Evolutionary conservation across 2,113 vertebrate species (phyloP).

Genomic region (Axis porcinus): DNA sequence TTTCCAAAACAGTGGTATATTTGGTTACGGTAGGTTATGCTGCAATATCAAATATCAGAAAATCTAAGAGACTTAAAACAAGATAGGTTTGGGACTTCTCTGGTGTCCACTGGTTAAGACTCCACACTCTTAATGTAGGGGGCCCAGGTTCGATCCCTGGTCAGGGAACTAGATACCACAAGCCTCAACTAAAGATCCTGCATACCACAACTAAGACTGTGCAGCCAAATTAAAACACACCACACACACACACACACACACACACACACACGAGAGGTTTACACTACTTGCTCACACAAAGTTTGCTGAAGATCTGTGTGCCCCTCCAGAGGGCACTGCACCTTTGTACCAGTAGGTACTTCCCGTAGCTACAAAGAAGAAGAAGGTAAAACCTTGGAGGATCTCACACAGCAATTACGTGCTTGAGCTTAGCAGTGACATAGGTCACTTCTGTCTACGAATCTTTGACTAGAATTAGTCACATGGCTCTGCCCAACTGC

Average conservation of each 20-base stretch:
- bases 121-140: neutral
- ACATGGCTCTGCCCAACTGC: neutral
- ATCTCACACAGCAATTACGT: neutral
- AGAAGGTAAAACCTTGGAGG: neutral
- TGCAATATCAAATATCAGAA: slow-evolving; percentile 20
- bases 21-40: neutral
- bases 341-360: neutral
- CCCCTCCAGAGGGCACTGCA: neutral
- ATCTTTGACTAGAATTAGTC: neutral
- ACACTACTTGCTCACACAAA: slow-evolving; percentile 9
- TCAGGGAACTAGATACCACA: neutral
- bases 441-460: neutral
- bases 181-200: neutral
- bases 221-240: neutral
- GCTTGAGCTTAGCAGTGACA: neutral
- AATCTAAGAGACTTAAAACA: slow-evolving; percentile 25
- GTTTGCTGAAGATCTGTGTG: neutral
- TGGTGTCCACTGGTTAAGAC: neutral
- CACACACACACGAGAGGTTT: neutral
- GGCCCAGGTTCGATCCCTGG: neutral
- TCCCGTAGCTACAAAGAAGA: neutral
- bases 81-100: neutral
- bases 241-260: neutral
- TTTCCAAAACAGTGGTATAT: neutral
- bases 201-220: neutral